phyloP scores from a whole-genome alignment of 2,797 vertebrate species.

The Chelmon rostratus region DNA sequence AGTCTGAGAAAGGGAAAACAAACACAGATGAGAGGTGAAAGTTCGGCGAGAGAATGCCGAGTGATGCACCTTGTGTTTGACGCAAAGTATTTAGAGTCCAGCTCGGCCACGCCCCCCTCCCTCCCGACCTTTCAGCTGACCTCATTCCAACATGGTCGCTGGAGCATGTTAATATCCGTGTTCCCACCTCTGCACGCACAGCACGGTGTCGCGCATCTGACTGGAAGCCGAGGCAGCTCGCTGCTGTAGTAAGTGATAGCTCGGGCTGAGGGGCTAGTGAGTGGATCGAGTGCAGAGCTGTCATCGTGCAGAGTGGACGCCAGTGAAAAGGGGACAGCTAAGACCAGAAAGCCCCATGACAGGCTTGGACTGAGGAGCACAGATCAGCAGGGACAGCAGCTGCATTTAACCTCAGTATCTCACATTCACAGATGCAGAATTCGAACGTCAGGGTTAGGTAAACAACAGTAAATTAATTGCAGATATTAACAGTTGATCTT shows the following conservation, averaged over 20 bases:
- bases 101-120: conserved; percentile 28
- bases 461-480: neutral
- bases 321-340: conserved; percentile 65
- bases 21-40: conserved; percentile 61
- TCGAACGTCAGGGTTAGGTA: neutral
- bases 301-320: conserved; percentile 48
- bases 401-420: conserved; percentile 33
- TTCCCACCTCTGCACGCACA: conserved; percentile 46
- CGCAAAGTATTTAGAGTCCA: conserved; percentile 48
- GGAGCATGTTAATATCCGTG: conserved; percentile 34
- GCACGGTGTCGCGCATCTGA: neutral
- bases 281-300: conserved; percentile 39
- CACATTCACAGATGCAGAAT: conserved; percentile 14
- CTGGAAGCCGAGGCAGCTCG: conserved; percentile 3
- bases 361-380: conserved; percentile 25
- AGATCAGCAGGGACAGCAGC: conserved; percentile 52
- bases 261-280: conserved; percentile 30
- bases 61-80: conserved; percentile 38
- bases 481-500: too few species aligned
- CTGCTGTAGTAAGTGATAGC: conserved; percentile 25
- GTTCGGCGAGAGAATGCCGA: conserved; percentile 51
- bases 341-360: conserved; percentile 61
- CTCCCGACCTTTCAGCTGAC: conserved; percentile 54
- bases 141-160: conserved; percentile 39
- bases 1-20: conserved; percentile 47